Evolutionary conservation across 2,888 invertebrate species (phyloP).

Genomic region (Andrena flavipes): DNA sequence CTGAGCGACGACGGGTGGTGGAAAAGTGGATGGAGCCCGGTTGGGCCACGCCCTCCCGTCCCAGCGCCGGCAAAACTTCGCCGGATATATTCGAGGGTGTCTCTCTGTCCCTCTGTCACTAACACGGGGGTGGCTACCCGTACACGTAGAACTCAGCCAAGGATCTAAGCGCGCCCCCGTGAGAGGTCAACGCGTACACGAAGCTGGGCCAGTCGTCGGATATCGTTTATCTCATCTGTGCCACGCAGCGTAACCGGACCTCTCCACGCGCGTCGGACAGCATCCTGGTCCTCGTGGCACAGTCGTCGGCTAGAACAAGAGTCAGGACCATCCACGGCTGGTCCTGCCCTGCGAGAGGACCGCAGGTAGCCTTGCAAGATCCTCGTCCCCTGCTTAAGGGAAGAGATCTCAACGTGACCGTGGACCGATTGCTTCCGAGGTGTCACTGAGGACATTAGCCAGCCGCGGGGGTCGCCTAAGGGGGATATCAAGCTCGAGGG

Average conservation of each 20-base stretch:
- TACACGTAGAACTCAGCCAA: constrained; percentile 49
- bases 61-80: constrained; percentile 43
- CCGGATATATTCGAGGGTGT: constrained; percentile 66
- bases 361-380: too few relatives aligned
- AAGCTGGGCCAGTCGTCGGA: constrained; percentile 62
- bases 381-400: too few relatives aligned
- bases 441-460: background rate
- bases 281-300: constrained; percentile 23
- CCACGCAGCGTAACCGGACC: constrained; percentile 49
- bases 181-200: constrained; percentile 64
- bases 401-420: too few relatives aligned
- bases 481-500: background rate
- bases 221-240: constrained; percentile 69
- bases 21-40: constrained; percentile 69
- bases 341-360: background rate
- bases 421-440: background rate
- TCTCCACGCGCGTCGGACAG: constrained; percentile 21
- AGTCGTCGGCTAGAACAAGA: background rate
- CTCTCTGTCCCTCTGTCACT: constrained; percentile 77
- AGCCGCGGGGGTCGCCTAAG: background rate
- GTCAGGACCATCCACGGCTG: background rate
- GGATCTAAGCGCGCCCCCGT: constrained; percentile 58
- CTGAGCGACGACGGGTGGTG: constrained; percentile 61
- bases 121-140: constrained; percentile 81
- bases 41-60: constrained; percentile 65